Evolutionary conservation across 2,888 invertebrate genomes (phyloP).

Genomic region (Megaustenia siamemsis): DNA sequence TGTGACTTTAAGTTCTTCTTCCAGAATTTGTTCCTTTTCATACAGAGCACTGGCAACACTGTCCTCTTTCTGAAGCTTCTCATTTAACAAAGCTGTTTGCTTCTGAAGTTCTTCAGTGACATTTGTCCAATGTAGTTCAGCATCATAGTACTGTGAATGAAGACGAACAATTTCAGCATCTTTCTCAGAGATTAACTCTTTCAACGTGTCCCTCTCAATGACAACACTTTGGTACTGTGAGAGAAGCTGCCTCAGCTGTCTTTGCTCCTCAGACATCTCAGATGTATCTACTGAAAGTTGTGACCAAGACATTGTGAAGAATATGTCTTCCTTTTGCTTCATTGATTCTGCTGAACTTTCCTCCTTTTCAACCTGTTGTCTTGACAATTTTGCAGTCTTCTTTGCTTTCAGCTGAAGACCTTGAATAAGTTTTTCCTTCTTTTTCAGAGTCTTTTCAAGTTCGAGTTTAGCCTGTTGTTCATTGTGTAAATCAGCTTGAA

Average conservation of each 20-base stretch:
- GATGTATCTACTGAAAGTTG: slow-evolving; percentile 37
- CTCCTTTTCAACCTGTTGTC: slow-evolving; percentile 11
- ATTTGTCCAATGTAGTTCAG: slow-evolving; percentile 59
- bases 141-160: slow-evolving; percentile 58
- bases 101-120: slow-evolving; percentile 53
- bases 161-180: slow-evolving; percentile 59
- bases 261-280: slow-evolving; percentile 16
- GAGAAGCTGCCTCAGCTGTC: slow-evolving; percentile 49
- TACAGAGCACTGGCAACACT: slow-evolving; percentile 38
- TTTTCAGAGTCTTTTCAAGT: slow-evolving; percentile 48
- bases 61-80: slow-evolving; percentile 50
- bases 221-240: slow-evolving; percentile 54
- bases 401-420: slow-evolving; percentile 55
- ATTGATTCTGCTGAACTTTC: slow-evolving; percentile 26
- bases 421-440: slow-evolving; percentile 59
- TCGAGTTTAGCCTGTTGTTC: slow-evolving; percentile 39
- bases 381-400: slow-evolving; percentile 46
- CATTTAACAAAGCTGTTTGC: slow-evolving; percentile 46
- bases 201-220: slow-evolving; percentile 57
- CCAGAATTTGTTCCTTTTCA: slow-evolving; percentile 41
- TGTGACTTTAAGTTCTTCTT: slow-evolving; percentile 49
- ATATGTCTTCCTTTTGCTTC: slow-evolving; percentile 41
- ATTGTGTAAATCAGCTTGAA: slow-evolving; percentile 13
- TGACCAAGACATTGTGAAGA: slow-evolving; percentile 45
- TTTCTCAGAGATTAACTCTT: slow-evolving; percentile 57